Percentiles rank a stretch among this genome's conserved stretches.
phyloP scores from a whole-genome alignment of 2,113 vertebrate genomes.

The Thunnus maccoyii region DNA sequence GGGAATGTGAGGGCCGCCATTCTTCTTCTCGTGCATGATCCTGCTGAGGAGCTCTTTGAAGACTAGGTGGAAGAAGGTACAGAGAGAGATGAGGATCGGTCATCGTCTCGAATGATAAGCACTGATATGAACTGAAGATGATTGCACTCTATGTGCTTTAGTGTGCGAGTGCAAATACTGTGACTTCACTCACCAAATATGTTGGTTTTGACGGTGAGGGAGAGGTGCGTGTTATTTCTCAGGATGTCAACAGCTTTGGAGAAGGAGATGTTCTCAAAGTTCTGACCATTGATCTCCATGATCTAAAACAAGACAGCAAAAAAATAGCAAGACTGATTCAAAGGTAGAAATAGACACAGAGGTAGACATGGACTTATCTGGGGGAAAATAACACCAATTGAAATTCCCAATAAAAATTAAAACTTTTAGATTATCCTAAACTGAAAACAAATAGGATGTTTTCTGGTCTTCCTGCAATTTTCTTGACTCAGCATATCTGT shows the following conservation, averaged over 20 bases:
- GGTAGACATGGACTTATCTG: too few relatives aligned
- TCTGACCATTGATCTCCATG: constrained; percentile 98
- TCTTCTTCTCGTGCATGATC: constrained; percentile 91
- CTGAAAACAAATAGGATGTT: too few relatives aligned
- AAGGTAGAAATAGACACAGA: too few relatives aligned
- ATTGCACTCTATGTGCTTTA: neutral
- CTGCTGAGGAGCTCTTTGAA: constrained; percentile 97
- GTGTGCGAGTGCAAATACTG: neutral
- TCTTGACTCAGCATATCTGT: constrained; percentile 7
- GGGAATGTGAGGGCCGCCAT: constrained; percentile 93
- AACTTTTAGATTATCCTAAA: too few relatives aligned
- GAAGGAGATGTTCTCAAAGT: constrained; percentile 96
- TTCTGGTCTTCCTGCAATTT: neutral
- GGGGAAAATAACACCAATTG: too few relatives aligned
- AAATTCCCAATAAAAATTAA: too few relatives aligned
- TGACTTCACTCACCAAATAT: constrained; percentile 92
- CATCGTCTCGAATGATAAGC: neutral
- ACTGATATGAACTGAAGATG: too few relatives aligned
- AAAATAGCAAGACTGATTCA: neutral
- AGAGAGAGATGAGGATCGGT: neutral
- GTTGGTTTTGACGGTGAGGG: constrained; percentile 97
- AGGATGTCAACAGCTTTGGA: constrained; percentile 95
- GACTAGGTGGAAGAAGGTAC: constrained; percentile 78
- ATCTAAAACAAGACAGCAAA: constrained; percentile 83
- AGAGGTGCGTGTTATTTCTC: constrained; percentile 95